These are phyloP conservation scores for Toxonevra muliebris DNA, from an alignment of 2,888 invertebrate genomes.

Conservation along the genomic window DNA sequence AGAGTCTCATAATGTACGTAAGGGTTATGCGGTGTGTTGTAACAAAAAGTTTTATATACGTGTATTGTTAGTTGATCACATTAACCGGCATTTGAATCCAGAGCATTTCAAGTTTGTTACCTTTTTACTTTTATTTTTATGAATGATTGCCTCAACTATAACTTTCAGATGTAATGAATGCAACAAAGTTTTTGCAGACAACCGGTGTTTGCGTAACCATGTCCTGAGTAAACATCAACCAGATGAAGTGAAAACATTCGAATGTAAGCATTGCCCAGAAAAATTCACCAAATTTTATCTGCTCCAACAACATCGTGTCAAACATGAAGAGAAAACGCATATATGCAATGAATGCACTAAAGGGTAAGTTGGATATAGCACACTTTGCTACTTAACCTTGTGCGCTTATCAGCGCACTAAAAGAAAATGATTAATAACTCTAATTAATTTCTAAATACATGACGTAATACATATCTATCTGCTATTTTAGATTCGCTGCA, in stretches of 20 bases:
- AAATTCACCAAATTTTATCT: constrained; percentile 59
- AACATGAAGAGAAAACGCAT: constrained; percentile 52
- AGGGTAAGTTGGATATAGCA: constrained; percentile 46
- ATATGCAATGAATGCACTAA: constrained; percentile 58
- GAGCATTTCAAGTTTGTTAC: constrained; percentile 54
- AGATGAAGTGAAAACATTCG: constrained; percentile 56
- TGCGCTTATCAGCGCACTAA: no score
- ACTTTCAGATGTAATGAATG: constrained; percentile 52
- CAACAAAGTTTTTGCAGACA: constrained; percentile 50
- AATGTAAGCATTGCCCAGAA: constrained; percentile 60
- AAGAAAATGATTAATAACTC: no score
- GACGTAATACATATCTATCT: no score
- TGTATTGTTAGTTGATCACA: constrained; percentile 59
- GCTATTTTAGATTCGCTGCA: constrained; percentile 47
- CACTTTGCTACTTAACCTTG: no score
- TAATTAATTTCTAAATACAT: neutral
- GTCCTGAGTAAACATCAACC: constrained; percentile 59
- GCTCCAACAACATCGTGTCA: constrained; percentile 55
- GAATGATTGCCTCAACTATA: constrained; percentile 16
- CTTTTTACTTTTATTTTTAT: neutral
- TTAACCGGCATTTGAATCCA: constrained; percentile 60
- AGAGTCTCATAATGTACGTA: constrained; percentile 40
- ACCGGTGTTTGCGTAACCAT: constrained; percentile 60
- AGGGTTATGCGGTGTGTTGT: constrained; percentile 60
- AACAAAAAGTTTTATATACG: constrained; percentile 60